Conservation (phyloP, 2,797 vertebrate genomes). For the Thamnophis elegans region DNA sequence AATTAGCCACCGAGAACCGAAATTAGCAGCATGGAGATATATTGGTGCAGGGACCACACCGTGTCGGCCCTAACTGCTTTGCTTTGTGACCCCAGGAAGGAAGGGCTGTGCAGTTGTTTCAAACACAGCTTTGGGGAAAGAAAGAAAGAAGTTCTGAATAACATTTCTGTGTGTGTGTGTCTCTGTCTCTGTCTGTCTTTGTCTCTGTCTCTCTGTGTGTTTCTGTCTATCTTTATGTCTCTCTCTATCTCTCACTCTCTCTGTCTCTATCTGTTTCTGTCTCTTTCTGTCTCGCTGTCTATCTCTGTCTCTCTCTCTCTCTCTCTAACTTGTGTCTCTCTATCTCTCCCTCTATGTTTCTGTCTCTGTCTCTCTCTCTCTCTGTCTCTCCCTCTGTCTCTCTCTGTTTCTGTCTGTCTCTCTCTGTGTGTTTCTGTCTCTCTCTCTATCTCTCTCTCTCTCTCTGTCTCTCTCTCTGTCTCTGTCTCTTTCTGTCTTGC, state of each 20-base stretch:
- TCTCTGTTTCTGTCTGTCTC: neutral
- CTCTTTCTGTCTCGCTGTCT: no score
- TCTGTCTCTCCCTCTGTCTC: no score
- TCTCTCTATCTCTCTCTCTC: no score
- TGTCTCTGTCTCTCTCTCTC: neutral
- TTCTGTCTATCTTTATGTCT: no score
- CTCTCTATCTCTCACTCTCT: no score
- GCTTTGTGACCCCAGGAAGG: neutral
- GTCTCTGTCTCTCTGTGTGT: neutral
- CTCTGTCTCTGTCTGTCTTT: no score
- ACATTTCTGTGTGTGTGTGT: rapidly evolving
- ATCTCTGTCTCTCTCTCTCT: no score
- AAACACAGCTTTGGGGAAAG: neutral
- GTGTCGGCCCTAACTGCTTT: neutral
- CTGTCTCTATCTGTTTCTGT: no score
- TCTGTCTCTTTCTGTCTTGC: neutral
- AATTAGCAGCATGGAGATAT: neutral
- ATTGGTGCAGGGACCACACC: no score
- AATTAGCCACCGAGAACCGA: neutral
- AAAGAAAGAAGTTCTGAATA: neutral
- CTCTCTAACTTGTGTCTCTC: no score
- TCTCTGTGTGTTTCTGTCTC: no score
- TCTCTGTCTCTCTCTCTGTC: neutral
- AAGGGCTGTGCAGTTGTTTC: neutral
- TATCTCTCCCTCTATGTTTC: no score